Evolutionary conservation across 1,140 invertebrate genomes (phyloP).

Genomic region (Drosophila ogumai): DNA sequence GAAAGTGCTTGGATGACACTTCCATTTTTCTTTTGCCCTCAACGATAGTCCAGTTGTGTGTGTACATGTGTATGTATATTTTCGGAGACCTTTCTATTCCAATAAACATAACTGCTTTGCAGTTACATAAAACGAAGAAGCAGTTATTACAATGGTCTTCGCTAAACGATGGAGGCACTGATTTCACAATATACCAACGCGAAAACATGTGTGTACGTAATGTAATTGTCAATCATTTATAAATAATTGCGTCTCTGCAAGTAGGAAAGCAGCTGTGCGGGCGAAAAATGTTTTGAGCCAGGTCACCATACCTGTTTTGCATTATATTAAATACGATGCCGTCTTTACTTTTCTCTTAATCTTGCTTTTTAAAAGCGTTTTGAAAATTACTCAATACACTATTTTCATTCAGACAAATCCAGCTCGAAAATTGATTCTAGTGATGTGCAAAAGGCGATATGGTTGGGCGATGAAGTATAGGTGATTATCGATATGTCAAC

Average conservation of each 20-base stretch:
- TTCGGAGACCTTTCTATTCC: conserved; percentile 13
- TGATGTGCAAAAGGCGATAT: background rate
- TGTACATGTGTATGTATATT: conserved; percentile 19
- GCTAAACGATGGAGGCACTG: conserved; percentile 11
- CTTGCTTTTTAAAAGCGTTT: conserved; percentile 19
- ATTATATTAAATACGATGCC: conserved; percentile 31
- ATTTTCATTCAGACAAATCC: conserved; percentile 36
- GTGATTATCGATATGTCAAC: background rate
- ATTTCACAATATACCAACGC: conserved; percentile 35
- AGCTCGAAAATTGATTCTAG: conserved; percentile 33
- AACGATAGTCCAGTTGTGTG: conserved; percentile 33
- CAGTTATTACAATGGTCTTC: conserved; percentile 11
- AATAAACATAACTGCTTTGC: conserved; percentile 5
- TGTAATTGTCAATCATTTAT: conserved; percentile 37
- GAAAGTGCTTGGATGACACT: conserved; percentile 21
- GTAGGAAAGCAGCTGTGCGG: background rate
- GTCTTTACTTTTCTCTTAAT: conserved; percentile 12
- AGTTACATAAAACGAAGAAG: conserved; percentile 31
- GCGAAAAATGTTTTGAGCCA: background rate
- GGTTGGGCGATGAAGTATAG: background rate
- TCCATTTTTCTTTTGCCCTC: conserved; percentile 8
- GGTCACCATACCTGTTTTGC: conserved; percentile 27
- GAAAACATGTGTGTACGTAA: conserved; percentile 39
- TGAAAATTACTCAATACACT: conserved; percentile 37
- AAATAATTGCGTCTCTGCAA: conserved; percentile 2